A percentile compares a stretch with the other conserved stretches of the same genome.
Evolutionary conservation across 2,797 vertebrate genomes (phyloP).

Genomic region (Enteromius mattozi): DNA sequence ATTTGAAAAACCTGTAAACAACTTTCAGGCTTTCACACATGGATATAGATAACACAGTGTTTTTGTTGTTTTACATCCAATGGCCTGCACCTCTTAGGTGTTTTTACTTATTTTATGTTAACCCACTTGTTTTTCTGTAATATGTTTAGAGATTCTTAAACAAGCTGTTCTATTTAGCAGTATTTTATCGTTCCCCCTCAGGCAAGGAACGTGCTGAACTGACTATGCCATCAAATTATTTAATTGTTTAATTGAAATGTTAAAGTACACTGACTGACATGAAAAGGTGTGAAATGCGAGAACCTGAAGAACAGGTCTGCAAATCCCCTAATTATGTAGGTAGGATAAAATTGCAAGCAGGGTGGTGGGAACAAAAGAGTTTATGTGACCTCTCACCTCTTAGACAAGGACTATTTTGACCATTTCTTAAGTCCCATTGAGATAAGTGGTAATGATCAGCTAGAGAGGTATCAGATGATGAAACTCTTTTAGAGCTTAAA

Average conservation of each 20-base stretch:
- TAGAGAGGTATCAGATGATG: slow-evolving; percentile 14
- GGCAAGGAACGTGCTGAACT: background rate
- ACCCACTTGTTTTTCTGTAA: background rate
- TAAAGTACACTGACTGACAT: background rate
- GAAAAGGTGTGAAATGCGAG: background rate
- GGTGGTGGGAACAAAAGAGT: background rate
- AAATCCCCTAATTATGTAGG: background rate
- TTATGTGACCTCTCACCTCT: slow-evolving; percentile 20
- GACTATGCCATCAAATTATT: background rate
- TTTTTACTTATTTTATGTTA: background rate
- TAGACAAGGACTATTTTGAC: slow-evolving; percentile 4
- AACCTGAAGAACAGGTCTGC: slow-evolving; percentile 19
- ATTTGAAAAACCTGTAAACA: slow-evolving; percentile 53
- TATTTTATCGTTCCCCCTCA: background rate
- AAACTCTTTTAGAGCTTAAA: slow-evolving; percentile 38
- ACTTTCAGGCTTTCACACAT: slow-evolving; percentile 18
- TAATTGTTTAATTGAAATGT: background rate
- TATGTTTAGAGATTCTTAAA: background rate
- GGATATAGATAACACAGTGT: slow-evolving; percentile 2
- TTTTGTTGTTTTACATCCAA: background rate
- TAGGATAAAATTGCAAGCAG: background rate
- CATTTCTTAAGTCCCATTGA: slow-evolving; percentile 12
- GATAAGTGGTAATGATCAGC: slow-evolving; percentile 48
- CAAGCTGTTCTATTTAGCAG: background rate
- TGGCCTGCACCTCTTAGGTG: background rate